These are phyloP conservation scores for Aethes cnicana DNA, from an alignment of 2,888 invertebrate genomes.

Conservation along the genomic window DNA sequence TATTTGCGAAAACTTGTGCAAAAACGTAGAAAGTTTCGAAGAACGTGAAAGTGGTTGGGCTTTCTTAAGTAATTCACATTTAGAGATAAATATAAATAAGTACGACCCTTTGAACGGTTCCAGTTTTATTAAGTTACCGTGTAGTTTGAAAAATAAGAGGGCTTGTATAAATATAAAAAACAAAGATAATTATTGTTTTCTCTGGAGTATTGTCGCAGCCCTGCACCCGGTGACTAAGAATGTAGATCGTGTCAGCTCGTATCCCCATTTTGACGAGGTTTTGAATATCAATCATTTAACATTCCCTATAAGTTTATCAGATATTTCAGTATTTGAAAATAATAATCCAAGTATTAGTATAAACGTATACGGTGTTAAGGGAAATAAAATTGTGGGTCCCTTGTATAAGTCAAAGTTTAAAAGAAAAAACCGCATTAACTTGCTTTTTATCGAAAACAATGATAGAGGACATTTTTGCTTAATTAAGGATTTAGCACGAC, in stretches of 20 bases:
- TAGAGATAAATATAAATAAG: constrained; percentile 30
- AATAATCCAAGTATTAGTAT: not conserved
- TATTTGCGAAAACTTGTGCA: not conserved
- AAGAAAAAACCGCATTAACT: constrained; percentile 33
- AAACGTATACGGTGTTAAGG: not conserved
- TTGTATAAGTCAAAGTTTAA: not conserved
- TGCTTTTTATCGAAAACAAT: constrained; percentile 32
- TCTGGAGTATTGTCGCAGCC: not conserved
- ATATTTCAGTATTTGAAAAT: not conserved
- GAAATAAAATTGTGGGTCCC: not conserved
- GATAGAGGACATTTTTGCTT: constrained; percentile 33
- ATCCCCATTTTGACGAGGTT: not conserved
- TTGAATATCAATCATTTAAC: not conserved
- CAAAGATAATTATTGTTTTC: not conserved
- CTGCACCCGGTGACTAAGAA: not conserved
- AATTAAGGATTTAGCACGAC: constrained; percentile 33
- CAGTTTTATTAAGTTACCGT: not conserved
- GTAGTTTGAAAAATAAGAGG: not conserved
- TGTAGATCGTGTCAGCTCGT: not conserved
- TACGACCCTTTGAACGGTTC: not conserved
- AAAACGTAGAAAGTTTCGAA: constrained; percentile 25
- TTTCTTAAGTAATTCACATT: constrained; percentile 19
- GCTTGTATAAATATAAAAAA: not conserved
- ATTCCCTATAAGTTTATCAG: no score
- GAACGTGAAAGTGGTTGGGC: constrained; percentile 32